Evolutionary conservation across 1,140 invertebrate genomes (phyloP), one percentile per base, ranked within the genome.

Genomic region (Triops longicaudatus): DNA sequence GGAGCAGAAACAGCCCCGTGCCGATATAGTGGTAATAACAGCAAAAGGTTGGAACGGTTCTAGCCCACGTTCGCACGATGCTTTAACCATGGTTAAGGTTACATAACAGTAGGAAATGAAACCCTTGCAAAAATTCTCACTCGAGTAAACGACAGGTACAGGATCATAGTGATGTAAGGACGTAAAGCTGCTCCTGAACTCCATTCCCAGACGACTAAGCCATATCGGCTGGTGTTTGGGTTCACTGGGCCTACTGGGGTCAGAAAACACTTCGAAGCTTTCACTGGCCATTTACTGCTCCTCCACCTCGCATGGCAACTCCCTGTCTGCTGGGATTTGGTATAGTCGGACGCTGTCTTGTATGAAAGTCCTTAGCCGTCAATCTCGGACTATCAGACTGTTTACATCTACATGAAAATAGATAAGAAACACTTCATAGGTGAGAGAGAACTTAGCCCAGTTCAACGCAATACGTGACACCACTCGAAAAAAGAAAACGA

Each of bases 311-410:
- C 50, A 63, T 63, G 50, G 50, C 50, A 63, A 63, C 50, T n/a
- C 10, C 3, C 11, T n/a, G 17, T 63, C 50, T 63, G 50, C 14
- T 14, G 14, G 17, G 50, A 63, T 63, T n/a, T 63, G 22, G 6
- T 17, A 17, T 1, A 0, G 50, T 9, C 3, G 10, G 50, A 12
- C 22, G 50, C n/a, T 17, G 50, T 63, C 17, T 63, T 12, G 14
- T 14, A 14, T 63, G 6, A 22, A n/a, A 9, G 7, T n/a, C 50
- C 50, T 63, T 63, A 9, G 14, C 50, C 17, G 6, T 22, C 14
- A 63, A 63, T 63, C 50, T 63, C 50, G 14, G 50, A 63, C 50
- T 63, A 63, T 63, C 50, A 63, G 10, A n/a, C 50, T 63, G 50
- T 63, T 63, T 63, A 63, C 22, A 3, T 22, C 14, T 22, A 63